Base-by-base conservation (phyloP, 1,140 invertebrate species). In the Cydia strobilella region DNA sequence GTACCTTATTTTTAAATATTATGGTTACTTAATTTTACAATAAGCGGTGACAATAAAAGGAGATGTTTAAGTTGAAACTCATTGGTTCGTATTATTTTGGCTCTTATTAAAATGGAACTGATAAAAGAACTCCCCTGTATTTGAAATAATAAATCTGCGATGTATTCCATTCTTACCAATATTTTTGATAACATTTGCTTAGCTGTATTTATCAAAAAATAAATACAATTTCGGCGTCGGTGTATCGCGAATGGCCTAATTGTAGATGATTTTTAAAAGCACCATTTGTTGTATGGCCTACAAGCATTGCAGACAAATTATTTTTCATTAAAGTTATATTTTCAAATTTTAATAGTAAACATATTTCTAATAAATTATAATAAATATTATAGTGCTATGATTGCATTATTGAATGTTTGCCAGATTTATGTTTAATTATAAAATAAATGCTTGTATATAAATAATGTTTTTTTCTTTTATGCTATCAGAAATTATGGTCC, bases 361-460 rank as follows among this genome's bases (percentile, higher is more conserved):
- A 86, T 78, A 72, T 85, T 91, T 88, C 83, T 75, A 84, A 87
- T 89, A 89, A 90, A 84, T 89, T 88, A 82, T 80, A 86, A 83
- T 84, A 84, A 86, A 84, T 76, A 81, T 51, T 39, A 74, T 90
- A 92, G 86, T 86, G 87, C 89, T 90, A 89, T 90, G 85, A 87
- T 87, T 86, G 86, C 86, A 89, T 90, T 89, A 90, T 85, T 92
- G 86, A 88, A 90, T 89, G 86, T 92, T 90, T 89, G 89, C 90
- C 88, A 89, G 74, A 75, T 90, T 92, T 92, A 85, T 88, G 88
- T 91, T 92, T 88, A 85, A 89, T 87, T 90, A 90, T 87, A 86
- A 87, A 88, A 89, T 90, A 92, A 90, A 92, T 85, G 90, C 90
- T 92, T 92, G 90, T 92, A 92, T 89, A 92, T 90, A 90, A 65